Evolutionary conservation across 2,888 invertebrate species (phyloP).

Genomic region (Melieria crassipennis): DNA sequence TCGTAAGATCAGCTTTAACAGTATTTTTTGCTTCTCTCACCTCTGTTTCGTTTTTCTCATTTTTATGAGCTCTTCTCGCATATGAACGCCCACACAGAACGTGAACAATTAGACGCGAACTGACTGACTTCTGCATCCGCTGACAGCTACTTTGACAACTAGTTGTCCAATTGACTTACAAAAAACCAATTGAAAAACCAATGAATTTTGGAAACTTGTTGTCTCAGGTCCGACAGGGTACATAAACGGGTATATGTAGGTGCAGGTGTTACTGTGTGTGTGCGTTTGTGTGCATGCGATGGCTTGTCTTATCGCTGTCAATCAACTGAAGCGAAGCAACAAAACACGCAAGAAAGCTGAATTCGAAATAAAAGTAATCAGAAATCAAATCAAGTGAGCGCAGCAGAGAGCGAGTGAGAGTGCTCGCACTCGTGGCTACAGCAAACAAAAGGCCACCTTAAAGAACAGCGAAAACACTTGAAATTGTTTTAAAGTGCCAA

Average conservation of each 20-base stretch:
- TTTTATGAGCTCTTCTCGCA: too few relatives aligned
- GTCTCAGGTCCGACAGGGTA: too few relatives aligned
- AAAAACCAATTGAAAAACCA: too few relatives aligned
- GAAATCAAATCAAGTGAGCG: constrained; percentile 11
- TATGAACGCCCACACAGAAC: too few relatives aligned
- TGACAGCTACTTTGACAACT: too few relatives aligned
- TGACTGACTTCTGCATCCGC: too few relatives aligned
- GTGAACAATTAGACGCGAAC: too few relatives aligned
- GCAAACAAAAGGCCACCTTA: constrained; percentile 5
- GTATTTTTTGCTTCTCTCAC: too few relatives aligned
- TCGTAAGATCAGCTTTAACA: too few relatives aligned
- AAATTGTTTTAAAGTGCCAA: constrained; percentile 22
- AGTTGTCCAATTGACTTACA: too few relatives aligned
- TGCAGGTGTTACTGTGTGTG: constrained; percentile 4
- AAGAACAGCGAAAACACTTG: constrained; percentile 17
- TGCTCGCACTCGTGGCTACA: neutral
- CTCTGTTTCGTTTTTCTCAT: too few relatives aligned
- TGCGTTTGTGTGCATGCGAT: constrained; percentile 19
- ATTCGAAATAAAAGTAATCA: neutral
- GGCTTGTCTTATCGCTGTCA: constrained; percentile 39
- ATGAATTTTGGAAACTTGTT: too few relatives aligned
- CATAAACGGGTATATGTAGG: neutral
- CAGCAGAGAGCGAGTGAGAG: neutral
- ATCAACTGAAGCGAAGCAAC: constrained; percentile 22
- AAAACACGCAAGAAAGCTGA: constrained; percentile 8